Evolutionary conservation across 2,113 vertebrate genomes (phyloP).

Genomic region (Octodon degus): DNA sequence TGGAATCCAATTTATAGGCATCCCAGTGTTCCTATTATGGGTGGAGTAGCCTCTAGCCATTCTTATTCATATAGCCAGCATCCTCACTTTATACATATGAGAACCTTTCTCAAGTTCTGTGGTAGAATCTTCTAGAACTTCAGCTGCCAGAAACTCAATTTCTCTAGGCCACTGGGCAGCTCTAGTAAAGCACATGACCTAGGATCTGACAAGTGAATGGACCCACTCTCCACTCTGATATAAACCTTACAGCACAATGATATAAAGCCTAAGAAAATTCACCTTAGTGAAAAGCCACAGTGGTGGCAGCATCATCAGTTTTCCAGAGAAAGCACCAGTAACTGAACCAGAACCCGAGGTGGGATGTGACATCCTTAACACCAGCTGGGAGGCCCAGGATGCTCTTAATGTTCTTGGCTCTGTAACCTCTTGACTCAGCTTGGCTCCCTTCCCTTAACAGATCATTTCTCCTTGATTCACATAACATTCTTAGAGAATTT

Average conservation of each 20-base stretch:
- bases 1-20: conserved; percentile 10
- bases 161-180: not conserved
- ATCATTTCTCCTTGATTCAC: conserved; percentile 14
- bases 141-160: not conserved
- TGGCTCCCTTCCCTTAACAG: not conserved
- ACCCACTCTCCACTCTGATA: not conserved
- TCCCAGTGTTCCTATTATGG: not conserved
- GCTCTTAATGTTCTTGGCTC: not conserved
- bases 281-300: not conserved
- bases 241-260: not conserved
- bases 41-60: not conserved
- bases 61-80: not conserved
- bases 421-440: not conserved
- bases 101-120: not conserved
- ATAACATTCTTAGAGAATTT: not conserved
- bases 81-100: not conserved
- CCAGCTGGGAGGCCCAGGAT: not conserved
- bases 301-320: fast-evolving
- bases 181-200: not conserved
- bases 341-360: not conserved
- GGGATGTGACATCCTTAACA: not conserved
- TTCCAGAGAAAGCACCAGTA: not conserved
- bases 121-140: not conserved
- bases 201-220: not conserved
- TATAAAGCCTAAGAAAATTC: not conserved